Evolutionary conservation across 2,113 vertebrate genomes (phyloP).

Genomic region (Oryzias celebensis): DNA sequence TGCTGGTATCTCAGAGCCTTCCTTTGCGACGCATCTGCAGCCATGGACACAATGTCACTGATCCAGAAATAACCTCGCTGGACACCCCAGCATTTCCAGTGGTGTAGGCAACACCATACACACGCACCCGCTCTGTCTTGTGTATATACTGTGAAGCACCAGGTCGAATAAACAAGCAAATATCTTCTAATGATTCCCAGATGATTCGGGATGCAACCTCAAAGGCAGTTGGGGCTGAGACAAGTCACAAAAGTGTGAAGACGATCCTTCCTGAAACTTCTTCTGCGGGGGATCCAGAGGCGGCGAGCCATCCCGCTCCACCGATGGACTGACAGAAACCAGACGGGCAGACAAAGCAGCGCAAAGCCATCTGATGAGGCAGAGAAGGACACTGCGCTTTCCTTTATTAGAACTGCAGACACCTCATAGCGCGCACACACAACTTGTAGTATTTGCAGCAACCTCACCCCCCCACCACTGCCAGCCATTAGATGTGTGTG

Average conservation of each 20-base stretch:
- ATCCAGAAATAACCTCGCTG: conserved; percentile 81
- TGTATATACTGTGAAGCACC: conserved; percentile 21
- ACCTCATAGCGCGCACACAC: conserved; percentile 65
- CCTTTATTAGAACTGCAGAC: conserved; percentile 81
- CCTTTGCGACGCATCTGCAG: conserved; percentile 84
- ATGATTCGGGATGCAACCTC: conserved; percentile 18
- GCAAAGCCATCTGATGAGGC: conserved; percentile 72
- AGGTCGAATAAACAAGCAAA: conserved; percentile 38
- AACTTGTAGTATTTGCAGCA: conserved; percentile 51
- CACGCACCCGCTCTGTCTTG: conserved; percentile 21
- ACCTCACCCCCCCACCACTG: conserved; percentile 55
- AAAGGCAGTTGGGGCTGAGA: conserved; percentile 4
- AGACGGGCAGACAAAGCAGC: conserved; percentile 59
- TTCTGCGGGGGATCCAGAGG: conserved; percentile 58
- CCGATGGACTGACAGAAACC: conserved; percentile 38
- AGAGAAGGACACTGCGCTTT: conserved; percentile 67
- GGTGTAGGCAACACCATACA: conserved; percentile 58
- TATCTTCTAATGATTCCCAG: conserved; percentile 24
- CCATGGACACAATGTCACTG: conserved; percentile 84
- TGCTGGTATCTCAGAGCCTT: conserved; percentile 86
- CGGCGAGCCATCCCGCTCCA: conserved; percentile 42
- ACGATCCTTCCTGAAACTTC: conserved; percentile 15
- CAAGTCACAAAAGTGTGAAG: background rate
- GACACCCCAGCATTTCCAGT: conserved; percentile 76
- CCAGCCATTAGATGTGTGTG: conserved; percentile 52